Base-by-base conservation (phyloP, 2,888 invertebrate species). In the Scaptomyza cyrtandrae region DNA sequence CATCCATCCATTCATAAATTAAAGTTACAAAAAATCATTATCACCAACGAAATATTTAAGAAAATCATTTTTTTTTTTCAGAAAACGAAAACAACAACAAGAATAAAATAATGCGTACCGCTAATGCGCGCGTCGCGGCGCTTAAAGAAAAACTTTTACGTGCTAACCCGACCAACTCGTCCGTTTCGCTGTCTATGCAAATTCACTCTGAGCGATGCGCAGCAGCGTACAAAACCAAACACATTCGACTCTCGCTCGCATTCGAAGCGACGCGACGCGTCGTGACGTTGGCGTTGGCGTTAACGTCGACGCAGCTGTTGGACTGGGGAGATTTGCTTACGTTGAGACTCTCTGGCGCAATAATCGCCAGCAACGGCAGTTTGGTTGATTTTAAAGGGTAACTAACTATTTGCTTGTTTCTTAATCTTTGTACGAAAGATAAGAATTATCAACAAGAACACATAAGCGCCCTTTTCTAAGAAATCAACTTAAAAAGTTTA, bases 121-220 rank as follows among this genome's bases (percentile, higher is more conserved):
- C 13, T 10, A 52, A 37, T 27, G 56, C 58, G 48, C 61, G 61
- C 58, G 66, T 39, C 54, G 59, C 63, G 37, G 5, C 45, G 48
- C 57, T 57, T 72, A 55, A 61, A 63, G 16, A 29, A 62, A 39
- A 41, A 41, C 41, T 60, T 46, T 33, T 35, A 13, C 49, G n/a
- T 24, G 19, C n/a, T 27, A 37, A 14, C 39, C 55, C 53, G 59
- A 57, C 39, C 37, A 35, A 39, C 24, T 44, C 87, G 84, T 87
- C 78, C 84, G 89, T 53, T 62, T 52, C 63, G 78, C 71, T 68
- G 57, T 59, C 63, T 62, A 89, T 86, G 87, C 89, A 80, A 88
- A 88, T 81, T 74, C 69, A 78, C 73, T 86, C 89, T 88, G 75
- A 88, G 19, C 67, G 54, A 56, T 61, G 60, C 54, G 63, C 13